A percentile compares a stretch with the other conserved stretches of the same genome.
These are phyloP conservation scores for Helicoverpa zea DNA, from an alignment of 1,140 invertebrate genomes.

Conservation along the genomic window DNA sequence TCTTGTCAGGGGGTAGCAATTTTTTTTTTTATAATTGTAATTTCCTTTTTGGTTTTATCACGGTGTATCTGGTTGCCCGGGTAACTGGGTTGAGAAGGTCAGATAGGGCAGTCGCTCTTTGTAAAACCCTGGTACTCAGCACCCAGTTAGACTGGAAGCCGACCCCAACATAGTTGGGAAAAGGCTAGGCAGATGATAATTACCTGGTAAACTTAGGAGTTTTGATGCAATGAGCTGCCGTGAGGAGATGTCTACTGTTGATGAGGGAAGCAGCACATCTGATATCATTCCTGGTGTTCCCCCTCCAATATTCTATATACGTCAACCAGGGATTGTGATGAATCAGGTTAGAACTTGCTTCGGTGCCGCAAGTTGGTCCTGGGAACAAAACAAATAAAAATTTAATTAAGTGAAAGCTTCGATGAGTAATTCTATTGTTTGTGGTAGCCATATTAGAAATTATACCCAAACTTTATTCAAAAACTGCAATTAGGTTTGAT, in stretches of 20 bases:
- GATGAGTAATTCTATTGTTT: neutral
- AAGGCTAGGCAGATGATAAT: neutral
- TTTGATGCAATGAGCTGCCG: conserved; percentile 67
- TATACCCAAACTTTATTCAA: neutral
- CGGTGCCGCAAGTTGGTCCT: conserved; percentile 34
- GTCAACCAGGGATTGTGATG: conserved; percentile 67
- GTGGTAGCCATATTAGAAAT: neutral
- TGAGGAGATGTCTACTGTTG: conserved; percentile 59
- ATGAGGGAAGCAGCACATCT: conserved; percentile 68
- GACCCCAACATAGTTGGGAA: no score
- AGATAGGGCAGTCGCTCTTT: no score
- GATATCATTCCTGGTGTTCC: conserved; percentile 60
- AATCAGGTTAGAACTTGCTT: conserved; percentile 48
- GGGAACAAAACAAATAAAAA: neutral
- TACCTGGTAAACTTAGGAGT: conserved; percentile 40
- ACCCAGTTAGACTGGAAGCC: no score
- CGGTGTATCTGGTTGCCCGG: no score
- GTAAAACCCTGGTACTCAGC: no score
- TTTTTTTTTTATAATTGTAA: no score
- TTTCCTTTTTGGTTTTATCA: no score
- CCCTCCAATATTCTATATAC: conserved; percentile 59
- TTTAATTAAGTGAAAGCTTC: neutral
- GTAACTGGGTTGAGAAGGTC: no score
- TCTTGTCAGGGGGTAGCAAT: no score
- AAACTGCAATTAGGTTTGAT: no score